Percentiles rank a stretch among this genome's conserved stretches.
These are phyloP conservation scores for Trachelipus rathkii DNA, from an alignment of 1,140 invertebrate species.

Conservation along the genomic window DNA sequence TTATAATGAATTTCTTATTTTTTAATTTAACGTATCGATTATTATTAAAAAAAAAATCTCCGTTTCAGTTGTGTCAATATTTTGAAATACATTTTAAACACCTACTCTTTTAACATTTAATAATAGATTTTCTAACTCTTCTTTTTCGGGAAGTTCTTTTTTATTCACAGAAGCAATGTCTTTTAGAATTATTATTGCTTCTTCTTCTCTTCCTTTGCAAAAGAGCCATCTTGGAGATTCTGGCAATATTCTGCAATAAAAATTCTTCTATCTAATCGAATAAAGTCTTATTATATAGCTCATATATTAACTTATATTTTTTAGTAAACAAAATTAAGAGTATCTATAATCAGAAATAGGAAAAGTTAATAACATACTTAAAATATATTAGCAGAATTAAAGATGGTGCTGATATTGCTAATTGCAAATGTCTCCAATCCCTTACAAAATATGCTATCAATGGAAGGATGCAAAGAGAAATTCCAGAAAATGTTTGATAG, in stretches of 20 bases:
- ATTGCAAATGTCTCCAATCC: slow-evolving; percentile 70
- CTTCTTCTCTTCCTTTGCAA: slow-evolving; percentile 30
- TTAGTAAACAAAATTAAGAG: too few species aligned
- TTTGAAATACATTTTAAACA: too few species aligned
- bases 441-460: slow-evolving; percentile 65
- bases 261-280: too few species aligned
- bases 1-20: too few species aligned
- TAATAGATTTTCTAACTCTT: slow-evolving; percentile 30
- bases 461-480: slow-evolving; percentile 38
- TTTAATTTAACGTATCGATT: too few species aligned
- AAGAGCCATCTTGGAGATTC: slow-evolving; percentile 47
- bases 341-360: not conserved
- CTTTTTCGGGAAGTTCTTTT: slow-evolving; percentile 34
- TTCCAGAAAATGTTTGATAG: slow-evolving; percentile 26
- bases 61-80: too few species aligned
- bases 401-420: slow-evolving; percentile 69
- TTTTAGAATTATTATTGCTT: slow-evolving; percentile 40
- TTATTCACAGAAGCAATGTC: slow-evolving; percentile 36
- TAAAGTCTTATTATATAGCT: too few species aligned
- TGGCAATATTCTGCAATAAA: slow-evolving; percentile 50
- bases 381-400: slow-evolving; percentile 68
- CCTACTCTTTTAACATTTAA: slow-evolving; percentile 29
- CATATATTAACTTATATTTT: too few species aligned
- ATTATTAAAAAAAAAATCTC: too few species aligned
- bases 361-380: slow-evolving; percentile 48